Base-by-base conservation (phyloP, 1,140 invertebrate species). In the Drosophila nebulosa region DNA sequence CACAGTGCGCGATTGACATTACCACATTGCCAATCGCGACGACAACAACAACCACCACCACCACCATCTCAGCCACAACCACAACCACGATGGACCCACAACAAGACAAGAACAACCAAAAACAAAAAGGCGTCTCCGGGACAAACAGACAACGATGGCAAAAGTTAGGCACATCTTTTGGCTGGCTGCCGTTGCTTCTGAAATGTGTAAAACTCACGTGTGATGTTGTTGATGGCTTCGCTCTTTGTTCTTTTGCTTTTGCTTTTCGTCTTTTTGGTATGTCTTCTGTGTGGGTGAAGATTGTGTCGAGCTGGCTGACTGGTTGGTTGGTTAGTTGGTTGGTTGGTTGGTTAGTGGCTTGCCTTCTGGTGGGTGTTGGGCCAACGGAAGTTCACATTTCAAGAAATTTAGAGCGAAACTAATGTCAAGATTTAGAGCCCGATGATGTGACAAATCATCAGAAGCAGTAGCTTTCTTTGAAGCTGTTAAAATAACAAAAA, bases 1-100 rank as follows among this genome's bases (percentile, higher is more conserved):
- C 79, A 86, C 81, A 86, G 81, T 86, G 83, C 83, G 84, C 83
- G 84, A 88, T 88, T 88, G 83, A 88, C 83, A 88, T 88, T 88
- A 83, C 83, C 79, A 89, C 76, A 75, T 69, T 86, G 68, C 63
- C 71, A 83, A 86, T 86, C 81, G 78, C 39, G 69, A 66, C 60
- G 69, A 67, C 66, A 56, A 70, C 69, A 57, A 56, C 30, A 9
- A 32, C 30, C 30, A 30, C 30, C 30, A 32, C n/a, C n/a, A 46
- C 36, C 59, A 51, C 75, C 36, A n/a, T n/a, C n/a, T n/a, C n/a
- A 50, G 9, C 2, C 27, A 30, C 57, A 60, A 22, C 59, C 52
- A 50, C 65, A 35, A 46, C 77, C 32, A 35, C 39, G 35, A 56
- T 61, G 56, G 69, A 35, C 36, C 69, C 70, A 35, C 16, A 36